Conservation (phyloP, 1,140 invertebrate genomes). For the Zophobas atratus region DNA sequence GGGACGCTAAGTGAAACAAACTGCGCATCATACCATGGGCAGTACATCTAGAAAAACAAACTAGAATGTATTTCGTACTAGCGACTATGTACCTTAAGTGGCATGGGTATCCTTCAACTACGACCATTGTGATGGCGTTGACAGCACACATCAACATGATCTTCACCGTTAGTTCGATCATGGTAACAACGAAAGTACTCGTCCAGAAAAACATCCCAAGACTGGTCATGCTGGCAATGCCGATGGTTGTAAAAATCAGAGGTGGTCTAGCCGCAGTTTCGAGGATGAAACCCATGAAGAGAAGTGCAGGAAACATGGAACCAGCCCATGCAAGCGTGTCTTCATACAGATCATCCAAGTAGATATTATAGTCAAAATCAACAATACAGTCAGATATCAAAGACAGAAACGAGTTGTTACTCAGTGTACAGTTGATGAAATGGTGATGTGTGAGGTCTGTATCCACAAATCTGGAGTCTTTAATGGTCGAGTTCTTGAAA, state of each 20-base stretch:
- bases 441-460: constrained; percentile 70
- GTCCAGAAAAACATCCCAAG: constrained; percentile 63
- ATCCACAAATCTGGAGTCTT: constrained; percentile 71
- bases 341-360: constrained; percentile 62
- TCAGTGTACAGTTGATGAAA: constrained; percentile 69
- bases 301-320: constrained; percentile 59
- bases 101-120: constrained; percentile 64
- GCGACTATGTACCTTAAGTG: constrained; percentile 59
- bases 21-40: constrained; percentile 65
- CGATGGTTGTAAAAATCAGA: constrained; percentile 54
- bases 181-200: constrained; percentile 56
- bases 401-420: constrained; percentile 69
- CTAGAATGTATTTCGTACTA: constrained; percentile 17
- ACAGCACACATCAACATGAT: constrained; percentile 62
- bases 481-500: constrained; percentile 70
- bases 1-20: constrained; percentile 63
- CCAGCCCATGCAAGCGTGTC: constrained; percentile 63
- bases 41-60: constrained; percentile 62
- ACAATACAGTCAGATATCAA: constrained; percentile 63
- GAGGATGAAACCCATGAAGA: constrained; percentile 60
- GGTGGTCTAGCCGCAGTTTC: constrained; percentile 59
- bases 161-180: constrained; percentile 59
- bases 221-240: constrained; percentile 52
- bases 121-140: constrained; percentile 60
- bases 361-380: constrained; percentile 68